Conservation (phyloP, 2,113 vertebrate species). For the Notechis scutatus region DNA sequence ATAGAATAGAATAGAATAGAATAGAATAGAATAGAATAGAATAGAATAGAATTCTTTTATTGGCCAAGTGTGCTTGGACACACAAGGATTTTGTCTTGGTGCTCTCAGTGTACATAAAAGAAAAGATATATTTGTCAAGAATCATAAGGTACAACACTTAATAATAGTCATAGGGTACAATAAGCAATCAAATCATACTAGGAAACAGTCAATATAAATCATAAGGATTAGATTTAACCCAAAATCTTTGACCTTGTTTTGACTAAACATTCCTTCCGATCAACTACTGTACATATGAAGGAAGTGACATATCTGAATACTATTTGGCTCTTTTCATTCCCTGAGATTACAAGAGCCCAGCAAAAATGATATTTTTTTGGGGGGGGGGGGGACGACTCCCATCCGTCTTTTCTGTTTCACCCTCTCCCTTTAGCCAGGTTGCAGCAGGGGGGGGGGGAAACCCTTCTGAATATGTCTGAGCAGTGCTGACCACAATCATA, state of each 20-base stretch:
- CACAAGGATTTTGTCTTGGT: too few species aligned
- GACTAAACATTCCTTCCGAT: neutral
- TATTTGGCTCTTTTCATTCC: neutral
- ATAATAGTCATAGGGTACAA: too few species aligned
- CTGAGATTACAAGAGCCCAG: neutral
- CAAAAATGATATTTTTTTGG: neutral
- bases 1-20: too few species aligned
- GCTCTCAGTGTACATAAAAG: too few species aligned
- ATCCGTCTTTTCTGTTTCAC: neutral
- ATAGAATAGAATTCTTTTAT: too few species aligned
- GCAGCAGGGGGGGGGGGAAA: neutral
- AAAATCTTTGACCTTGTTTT: neutral
- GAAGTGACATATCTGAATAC: neutral
- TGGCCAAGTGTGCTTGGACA: too few species aligned
- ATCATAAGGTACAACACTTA: too few species aligned
- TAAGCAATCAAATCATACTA: too few species aligned
- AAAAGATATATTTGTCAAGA: too few species aligned
- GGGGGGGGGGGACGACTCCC: neutral
- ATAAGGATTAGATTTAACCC: neutral
- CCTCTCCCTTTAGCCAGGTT: neutral
- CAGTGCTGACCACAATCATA: neutral
- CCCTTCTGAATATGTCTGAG: neutral
- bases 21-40: too few species aligned
- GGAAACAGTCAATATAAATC: too few species aligned
- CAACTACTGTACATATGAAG: neutral